phyloP scores from a whole-genome alignment of 53 echinoderm and acorn worm species.

The Apostichopus leukothele region DNA sequence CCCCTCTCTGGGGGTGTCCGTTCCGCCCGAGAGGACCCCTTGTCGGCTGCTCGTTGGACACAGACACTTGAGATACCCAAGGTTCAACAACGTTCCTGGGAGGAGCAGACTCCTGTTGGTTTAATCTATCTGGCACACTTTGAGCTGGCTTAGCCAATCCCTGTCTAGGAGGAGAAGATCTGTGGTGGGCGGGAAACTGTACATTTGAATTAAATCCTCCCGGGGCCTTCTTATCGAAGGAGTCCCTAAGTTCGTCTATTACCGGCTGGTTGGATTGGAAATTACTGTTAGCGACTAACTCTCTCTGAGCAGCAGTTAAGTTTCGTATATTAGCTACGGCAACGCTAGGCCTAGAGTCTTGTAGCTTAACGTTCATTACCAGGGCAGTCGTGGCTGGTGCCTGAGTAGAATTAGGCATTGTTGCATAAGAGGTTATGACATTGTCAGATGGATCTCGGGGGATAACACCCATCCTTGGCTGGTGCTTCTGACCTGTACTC shows the following conservation, averaged over 20 bases:
- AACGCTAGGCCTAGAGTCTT: conserved; percentile 33
- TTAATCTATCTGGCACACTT: conserved; percentile 34
- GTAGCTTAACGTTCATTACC: conserved; percentile 29
- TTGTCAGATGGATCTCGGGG: neutral
- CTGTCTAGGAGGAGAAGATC: conserved; percentile 29
- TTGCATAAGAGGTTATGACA: conserved; percentile 32
- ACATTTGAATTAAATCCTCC: neutral
- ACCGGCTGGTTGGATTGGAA: conserved; percentile 5
- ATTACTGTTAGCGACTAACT: conserved; percentile 18
- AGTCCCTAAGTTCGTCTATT: conserved; percentile 16
- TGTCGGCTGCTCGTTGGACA: conserved; percentile 2
- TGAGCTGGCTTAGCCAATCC: conserved; percentile 19
- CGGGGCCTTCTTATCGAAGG: neutral
- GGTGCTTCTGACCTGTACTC: conserved; percentile 31
- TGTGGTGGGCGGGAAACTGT: neutral
- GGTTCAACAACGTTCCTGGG: conserved; percentile 16
- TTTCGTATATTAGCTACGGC: conserved; percentile 43
- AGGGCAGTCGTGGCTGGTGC: conserved; percentile 1
- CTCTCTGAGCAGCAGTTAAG: conserved; percentile 32
- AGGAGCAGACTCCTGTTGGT: neutral
- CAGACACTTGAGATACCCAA: conserved; percentile 34
- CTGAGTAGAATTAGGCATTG: conserved; percentile 43
- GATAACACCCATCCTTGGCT: conserved; percentile 25
- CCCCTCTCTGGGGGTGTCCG: conserved; percentile 49
- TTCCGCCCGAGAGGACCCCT: neutral